Percentiles rank a stretch among this genome's conserved stretches.
phyloP scores from a whole-genome alignment of 2,888 invertebrate species.

The Odontothrips loti region DNA sequence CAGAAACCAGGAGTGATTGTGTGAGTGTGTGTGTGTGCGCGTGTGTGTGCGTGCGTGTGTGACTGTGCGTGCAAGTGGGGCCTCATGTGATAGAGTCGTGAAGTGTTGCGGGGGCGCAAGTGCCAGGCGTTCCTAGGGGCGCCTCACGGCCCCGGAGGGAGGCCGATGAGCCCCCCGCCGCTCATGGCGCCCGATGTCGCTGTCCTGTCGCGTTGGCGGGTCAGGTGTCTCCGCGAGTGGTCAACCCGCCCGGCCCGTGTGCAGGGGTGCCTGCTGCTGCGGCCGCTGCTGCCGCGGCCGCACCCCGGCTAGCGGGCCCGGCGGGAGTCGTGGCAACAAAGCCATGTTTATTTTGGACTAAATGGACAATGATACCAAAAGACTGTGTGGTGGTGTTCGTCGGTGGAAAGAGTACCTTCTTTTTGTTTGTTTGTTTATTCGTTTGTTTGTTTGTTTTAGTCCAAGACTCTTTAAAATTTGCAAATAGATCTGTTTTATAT shows the following conservation, averaged over 20 bases:
- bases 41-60: neutral
- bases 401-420: conserved; percentile 21
- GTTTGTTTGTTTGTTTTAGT: conserved; percentile 25
- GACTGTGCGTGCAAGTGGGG: neutral
- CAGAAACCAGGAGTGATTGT: neutral
- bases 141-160: conserved; percentile 22
- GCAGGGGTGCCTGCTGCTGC: neutral
- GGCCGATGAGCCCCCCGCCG: neutral
- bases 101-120: conserved; percentile 13
- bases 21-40: neutral
- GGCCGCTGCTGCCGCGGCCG: neutral
- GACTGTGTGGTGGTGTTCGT: conserved; percentile 25
- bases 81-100: conserved; percentile 26
- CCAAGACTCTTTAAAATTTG: conserved; percentile 20
- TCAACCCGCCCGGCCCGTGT: neutral
- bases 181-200: conserved; percentile 18
- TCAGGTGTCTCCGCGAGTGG: neutral
- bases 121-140: conserved; percentile 2
- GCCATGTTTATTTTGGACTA: conserved; percentile 21
- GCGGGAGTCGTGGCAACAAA: neutral
- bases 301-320: neutral
- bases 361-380: conserved; percentile 25
- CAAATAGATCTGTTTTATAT: conserved; percentile 25
- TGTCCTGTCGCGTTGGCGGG: neutral
- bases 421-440: conserved; percentile 7